Conservation (phyloP, 2,888 invertebrate genomes). For the Mamestra brassicae region DNA sequence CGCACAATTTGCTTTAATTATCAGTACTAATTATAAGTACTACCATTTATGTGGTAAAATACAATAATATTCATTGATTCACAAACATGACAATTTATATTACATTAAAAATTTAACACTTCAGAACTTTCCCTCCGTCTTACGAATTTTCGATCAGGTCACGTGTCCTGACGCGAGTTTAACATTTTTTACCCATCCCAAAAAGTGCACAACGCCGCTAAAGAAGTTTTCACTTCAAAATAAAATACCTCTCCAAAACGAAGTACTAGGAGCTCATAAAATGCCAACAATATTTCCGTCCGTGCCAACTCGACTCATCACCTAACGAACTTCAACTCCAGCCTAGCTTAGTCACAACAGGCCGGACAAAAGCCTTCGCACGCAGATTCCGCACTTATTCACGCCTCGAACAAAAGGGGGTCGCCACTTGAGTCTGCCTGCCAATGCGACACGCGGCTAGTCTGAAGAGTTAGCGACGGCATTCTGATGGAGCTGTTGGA, state of each 20-base stretch:
- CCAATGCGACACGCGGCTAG: slow-evolving; percentile 35
- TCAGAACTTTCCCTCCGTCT: too few relatives aligned
- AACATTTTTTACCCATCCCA: too few relatives aligned
- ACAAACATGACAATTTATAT: too few relatives aligned
- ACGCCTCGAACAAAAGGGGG: slow-evolving; percentile 67
- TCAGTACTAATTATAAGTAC: too few relatives aligned
- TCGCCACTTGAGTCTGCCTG: slow-evolving; percentile 46
- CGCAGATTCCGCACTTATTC: slow-evolving; percentile 70
- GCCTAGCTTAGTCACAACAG: slow-evolving; percentile 17
- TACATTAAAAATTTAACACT: too few relatives aligned
- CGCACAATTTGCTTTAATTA: too few relatives aligned
- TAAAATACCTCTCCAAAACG: background rate
- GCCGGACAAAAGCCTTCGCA: slow-evolving; percentile 49
- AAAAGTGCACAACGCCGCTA: too few relatives aligned
- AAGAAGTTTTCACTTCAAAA: too few relatives aligned
- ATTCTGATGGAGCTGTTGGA: slow-evolving; percentile 39
- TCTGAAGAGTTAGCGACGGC: slow-evolving; percentile 34
- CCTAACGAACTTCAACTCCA: slow-evolving; percentile 17
- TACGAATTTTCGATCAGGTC: too few relatives aligned
- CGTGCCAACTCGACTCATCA: slow-evolving; percentile 18
- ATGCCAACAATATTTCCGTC: background rate
- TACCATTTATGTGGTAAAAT: too few relatives aligned
- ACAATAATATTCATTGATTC: too few relatives aligned
- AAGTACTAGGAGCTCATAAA: background rate
- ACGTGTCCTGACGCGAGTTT: too few relatives aligned